phyloP scores from a whole-genome alignment of 2,888 invertebrate species.

The Drosophila paucipuncta region DNA sequence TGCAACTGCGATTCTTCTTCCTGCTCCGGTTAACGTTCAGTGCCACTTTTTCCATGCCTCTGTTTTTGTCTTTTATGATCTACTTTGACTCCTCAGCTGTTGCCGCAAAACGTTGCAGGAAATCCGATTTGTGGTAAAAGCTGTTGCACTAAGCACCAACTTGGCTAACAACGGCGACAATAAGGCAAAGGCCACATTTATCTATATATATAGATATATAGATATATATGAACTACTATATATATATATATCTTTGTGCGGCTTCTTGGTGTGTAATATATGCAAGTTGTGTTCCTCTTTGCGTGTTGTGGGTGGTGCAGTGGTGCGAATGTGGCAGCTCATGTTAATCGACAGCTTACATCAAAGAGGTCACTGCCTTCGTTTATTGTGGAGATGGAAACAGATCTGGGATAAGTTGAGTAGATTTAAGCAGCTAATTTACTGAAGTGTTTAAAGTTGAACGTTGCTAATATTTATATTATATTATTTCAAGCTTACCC shows the following conservation, averaged over 20 bases:
- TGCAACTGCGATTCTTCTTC: slow-evolving; percentile 69
- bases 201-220: background rate
- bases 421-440: background rate
- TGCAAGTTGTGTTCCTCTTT: slow-evolving; percentile 25
- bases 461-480: no score
- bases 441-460: background rate
- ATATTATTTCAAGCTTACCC: no score
- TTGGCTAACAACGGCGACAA: slow-evolving; percentile 24
- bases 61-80: slow-evolving; percentile 59
- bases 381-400: slow-evolving; percentile 6
- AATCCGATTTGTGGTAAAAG: slow-evolving; percentile 82
- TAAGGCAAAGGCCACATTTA: slow-evolving; percentile 7
- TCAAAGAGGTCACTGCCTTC: slow-evolving; percentile 54
- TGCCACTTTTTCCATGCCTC: slow-evolving; percentile 36
- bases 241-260: slow-evolving; percentile 37
- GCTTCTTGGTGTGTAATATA: slow-evolving; percentile 61
- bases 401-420: background rate
- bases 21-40: slow-evolving; percentile 65
- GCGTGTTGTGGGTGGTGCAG: slow-evolving; percentile 40
- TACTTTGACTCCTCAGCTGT: slow-evolving; percentile 54
- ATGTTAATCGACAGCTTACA: slow-evolving; percentile 59
- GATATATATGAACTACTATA: background rate
- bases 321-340: slow-evolving; percentile 9
- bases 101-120: slow-evolving; percentile 75
- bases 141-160: slow-evolving; percentile 55